phyloP scores from a whole-genome alignment of 2,797 vertebrate species.

The Acropternis orthonyx region DNA sequence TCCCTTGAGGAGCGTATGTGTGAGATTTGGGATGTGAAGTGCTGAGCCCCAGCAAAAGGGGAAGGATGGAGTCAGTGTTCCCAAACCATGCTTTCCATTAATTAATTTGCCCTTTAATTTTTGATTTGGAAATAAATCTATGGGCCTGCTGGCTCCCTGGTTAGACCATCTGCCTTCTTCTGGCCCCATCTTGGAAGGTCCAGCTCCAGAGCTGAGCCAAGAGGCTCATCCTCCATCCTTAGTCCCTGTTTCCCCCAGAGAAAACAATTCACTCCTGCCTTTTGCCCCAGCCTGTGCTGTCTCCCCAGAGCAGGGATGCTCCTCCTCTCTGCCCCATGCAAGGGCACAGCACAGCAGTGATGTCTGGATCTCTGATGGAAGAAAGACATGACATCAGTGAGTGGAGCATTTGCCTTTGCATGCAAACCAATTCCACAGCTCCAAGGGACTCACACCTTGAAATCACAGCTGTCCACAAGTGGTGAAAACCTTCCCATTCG shows the following conservation, averaged over 20 bases:
- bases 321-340: background rate
- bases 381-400: fast-evolving
- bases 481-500: background rate
- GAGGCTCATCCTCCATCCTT: fast-evolving
- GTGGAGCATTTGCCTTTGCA: background rate
- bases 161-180: background rate
- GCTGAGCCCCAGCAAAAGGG: background rate
- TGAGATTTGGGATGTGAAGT: background rate
- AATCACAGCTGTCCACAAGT: background rate
- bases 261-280: background rate
- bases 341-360: background rate
- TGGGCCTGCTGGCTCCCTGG: background rate
- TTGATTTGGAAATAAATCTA: background rate
- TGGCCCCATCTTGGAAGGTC: background rate
- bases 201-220: background rate
- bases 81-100: background rate
- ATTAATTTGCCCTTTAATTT: background rate
- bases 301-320: background rate
- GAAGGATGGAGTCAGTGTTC: background rate
- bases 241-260: background rate
- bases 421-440: fast-evolving
- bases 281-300: background rate
- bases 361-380: fast-evolving
- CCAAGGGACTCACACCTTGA: background rate
- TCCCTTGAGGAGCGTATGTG: fast-evolving